Conservation (phyloP, 2,113 vertebrate genomes). For the Alaudala cheleensis region DNA sequence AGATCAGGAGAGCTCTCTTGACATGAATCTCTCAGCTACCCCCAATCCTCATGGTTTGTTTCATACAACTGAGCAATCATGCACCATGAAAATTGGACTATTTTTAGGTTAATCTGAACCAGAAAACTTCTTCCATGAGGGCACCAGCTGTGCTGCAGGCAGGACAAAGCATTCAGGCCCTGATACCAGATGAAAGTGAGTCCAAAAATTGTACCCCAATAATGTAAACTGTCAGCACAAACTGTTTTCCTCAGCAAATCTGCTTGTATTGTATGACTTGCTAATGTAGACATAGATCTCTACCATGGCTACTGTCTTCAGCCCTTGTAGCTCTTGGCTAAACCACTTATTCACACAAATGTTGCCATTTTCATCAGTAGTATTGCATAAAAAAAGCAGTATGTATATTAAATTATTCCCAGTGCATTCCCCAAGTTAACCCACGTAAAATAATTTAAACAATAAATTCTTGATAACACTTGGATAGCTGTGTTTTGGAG, state of each 20-base stretch:
- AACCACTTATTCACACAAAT: not conserved
- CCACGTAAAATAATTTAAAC: not conserved
- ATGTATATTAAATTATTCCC: not conserved
- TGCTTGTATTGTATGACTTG: not conserved
- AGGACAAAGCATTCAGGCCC: not conserved
- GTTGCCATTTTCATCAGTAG: not conserved
- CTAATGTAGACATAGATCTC: not conserved
- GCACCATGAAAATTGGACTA: not conserved
- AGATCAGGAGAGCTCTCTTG: not conserved
- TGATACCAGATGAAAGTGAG: not conserved
- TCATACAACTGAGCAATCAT: not conserved
- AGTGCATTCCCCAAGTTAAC: not conserved
- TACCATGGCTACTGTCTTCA: not conserved
- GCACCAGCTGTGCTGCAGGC: not conserved
- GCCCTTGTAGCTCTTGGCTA: not conserved
- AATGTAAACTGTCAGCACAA: not conserved
- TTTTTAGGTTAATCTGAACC: not conserved
- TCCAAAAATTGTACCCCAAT: not conserved
- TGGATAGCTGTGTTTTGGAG: not conserved
- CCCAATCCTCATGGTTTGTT: not conserved
- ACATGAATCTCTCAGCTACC: not conserved
- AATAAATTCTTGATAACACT: not conserved
- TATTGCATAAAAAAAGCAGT: not conserved
- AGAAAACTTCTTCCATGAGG: not conserved
- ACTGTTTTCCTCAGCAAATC: not conserved